Conservation (phyloP, 2,888 invertebrate species). For the Drosophila macrothrix region DNA sequence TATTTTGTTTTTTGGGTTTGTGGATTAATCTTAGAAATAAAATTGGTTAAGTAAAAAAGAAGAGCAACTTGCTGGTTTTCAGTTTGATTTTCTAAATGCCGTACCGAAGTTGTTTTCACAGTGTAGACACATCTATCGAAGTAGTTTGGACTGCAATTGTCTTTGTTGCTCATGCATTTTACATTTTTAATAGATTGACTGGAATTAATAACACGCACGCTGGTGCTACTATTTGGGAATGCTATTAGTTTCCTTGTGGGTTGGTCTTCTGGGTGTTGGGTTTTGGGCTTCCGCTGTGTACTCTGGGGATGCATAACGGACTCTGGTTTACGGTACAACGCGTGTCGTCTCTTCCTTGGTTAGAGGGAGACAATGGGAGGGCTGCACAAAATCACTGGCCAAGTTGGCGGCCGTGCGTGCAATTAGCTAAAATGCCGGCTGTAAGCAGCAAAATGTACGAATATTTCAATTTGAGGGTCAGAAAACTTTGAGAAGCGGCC, state of each 20-base stretch:
- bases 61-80: background rate
- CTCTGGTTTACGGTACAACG: slow-evolving; percentile 74
- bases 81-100: background rate
- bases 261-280: background rate
- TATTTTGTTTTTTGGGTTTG: background rate
- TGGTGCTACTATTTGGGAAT: slow-evolving; percentile 12
- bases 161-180: slow-evolving; percentile 72
- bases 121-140: slow-evolving; percentile 3
- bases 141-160: slow-evolving; percentile 64
- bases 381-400: slow-evolving; percentile 55
- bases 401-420: slow-evolving; percentile 67
- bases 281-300: slow-evolving; percentile 18
- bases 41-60: background rate
- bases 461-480: slow-evolving; percentile 75
- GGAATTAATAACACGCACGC: slow-evolving; percentile 77
- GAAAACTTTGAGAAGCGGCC: slow-evolving; percentile 56
- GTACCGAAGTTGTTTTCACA: background rate
- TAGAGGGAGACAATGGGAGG: background rate
- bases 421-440: slow-evolving; percentile 70
- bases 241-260: slow-evolving; percentile 38
- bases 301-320: slow-evolving; percentile 72
- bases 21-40: background rate
- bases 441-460: slow-evolving; percentile 46
- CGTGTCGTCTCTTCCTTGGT: slow-evolving; percentile 36
- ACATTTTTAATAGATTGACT: slow-evolving; percentile 83